Evolutionary conservation across 2,113 vertebrate species (phyloP).

Genomic region (Monopterus albus): DNA sequence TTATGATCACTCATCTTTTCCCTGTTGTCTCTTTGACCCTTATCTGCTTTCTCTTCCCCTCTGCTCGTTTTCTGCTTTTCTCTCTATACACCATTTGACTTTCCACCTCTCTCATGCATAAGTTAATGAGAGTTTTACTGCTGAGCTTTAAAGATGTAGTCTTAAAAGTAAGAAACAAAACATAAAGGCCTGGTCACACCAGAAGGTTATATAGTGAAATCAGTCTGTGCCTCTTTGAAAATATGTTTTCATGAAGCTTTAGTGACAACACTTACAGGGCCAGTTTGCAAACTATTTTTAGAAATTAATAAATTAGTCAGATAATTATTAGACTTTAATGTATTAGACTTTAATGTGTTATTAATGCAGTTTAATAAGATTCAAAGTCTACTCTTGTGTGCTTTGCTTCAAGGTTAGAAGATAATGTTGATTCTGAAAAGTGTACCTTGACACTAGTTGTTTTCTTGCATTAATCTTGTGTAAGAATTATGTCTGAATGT

Average conservation of each 20-base stretch:
- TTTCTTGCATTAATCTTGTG: too few species aligned
- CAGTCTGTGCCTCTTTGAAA: not conserved
- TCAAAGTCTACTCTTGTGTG: too few species aligned
- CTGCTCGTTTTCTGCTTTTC: constrained; percentile 23
- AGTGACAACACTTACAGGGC: not conserved
- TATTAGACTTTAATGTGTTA: too few species aligned
- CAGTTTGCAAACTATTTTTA: too few species aligned
- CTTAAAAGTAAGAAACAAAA: constrained; percentile 28
- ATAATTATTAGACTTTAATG: too few species aligned
- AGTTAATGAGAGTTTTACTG: constrained; percentile 60
- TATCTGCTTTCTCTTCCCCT: constrained; percentile 18
- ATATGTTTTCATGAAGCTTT: too few species aligned
- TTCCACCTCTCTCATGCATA: constrained; percentile 48
- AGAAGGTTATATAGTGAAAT: not conserved
- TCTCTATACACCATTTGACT: constrained; percentile 5
- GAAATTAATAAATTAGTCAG: too few species aligned
- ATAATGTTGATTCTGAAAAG: too few species aligned
- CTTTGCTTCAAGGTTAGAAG: too few species aligned
- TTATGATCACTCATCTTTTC: constrained; percentile 35
- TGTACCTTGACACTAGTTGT: too few species aligned
- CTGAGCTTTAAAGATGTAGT: constrained; percentile 21
- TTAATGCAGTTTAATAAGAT: too few species aligned
- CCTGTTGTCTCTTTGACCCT: constrained; percentile 46
- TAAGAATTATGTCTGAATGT: too few species aligned
- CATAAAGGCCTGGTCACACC: constrained; percentile 5